Conservation (phyloP, 2,113 vertebrate species). For the Mohoua ochrocephala region DNA sequence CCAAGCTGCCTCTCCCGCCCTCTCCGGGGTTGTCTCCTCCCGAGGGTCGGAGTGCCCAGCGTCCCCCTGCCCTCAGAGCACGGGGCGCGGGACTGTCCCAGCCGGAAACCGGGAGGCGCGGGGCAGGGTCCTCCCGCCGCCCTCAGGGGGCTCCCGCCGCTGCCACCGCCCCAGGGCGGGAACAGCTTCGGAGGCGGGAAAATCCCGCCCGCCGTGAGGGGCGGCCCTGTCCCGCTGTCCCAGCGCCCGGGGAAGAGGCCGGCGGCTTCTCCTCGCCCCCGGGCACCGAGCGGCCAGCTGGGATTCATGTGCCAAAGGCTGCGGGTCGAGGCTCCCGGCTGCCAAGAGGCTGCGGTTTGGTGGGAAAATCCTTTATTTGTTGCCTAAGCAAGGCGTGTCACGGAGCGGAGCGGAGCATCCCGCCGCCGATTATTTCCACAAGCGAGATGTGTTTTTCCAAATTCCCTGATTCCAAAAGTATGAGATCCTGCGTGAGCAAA, state of each 20-base stretch:
- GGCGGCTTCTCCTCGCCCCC: background rate
- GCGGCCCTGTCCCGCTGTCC: background rate
- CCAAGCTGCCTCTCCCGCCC: background rate
- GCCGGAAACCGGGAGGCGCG: background rate
- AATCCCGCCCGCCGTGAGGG: background rate
- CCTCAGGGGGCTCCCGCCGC: background rate
- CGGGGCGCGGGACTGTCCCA: fast-evolving
- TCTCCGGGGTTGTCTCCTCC: background rate
- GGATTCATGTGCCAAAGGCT: background rate
- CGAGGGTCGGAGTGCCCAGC: fast-evolving
- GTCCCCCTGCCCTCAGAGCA: background rate
- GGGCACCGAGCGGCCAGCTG: fast-evolving
- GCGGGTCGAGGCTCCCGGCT: background rate
- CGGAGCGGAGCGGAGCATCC: fast-evolving
- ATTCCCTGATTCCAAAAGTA: background rate
- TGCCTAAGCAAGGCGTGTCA: background rate
- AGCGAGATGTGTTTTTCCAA: background rate
- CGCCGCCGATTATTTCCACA: background rate
- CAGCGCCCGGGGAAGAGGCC: background rate
- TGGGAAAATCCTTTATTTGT: background rate
- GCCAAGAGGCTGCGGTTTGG: background rate
- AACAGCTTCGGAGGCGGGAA: background rate
- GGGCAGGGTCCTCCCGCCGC: fast-evolving
- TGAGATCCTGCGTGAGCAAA: background rate
- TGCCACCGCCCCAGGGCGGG: fast-evolving